Base-by-base conservation (phyloP, 1,140 invertebrate species). In the Rhynchophorus ferrugineus region DNA sequence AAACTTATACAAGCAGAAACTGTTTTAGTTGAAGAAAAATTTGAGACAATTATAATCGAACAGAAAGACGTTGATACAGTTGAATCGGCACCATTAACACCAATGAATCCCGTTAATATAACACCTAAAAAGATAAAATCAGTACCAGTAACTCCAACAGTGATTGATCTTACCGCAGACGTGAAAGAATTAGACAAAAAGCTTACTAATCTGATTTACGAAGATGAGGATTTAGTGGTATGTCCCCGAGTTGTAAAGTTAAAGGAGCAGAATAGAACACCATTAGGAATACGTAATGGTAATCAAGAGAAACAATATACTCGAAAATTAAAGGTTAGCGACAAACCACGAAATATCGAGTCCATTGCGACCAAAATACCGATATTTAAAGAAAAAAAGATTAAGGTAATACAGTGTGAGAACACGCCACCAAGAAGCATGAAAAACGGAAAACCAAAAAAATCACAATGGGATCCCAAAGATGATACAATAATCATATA, bases 381-480 rank as follows among this genome's bases (percentile, higher is more conserved):
- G 11, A 49, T 68, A 14, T 65, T 66, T 53, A 65, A 62, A 48
- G 61, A 60, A 7, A 65, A 60, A 21, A 49, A 49, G 21, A 41
- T 47, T 20, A 63, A 56, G 52, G 47, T 61, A 8, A n/a, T n/a
- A n/a, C 66, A 68, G 44, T 66, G 64, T 58, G 66, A 68, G 56
- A 68, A 68, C 51, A 68, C 62, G 18, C 64, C 66, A 16, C 66
- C 66, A 19, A 59, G 41, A 38, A 49, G 51, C 19, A 57, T 58
- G 44, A 54, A 14, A 17, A 33, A 36, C 3, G 19, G 21, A 2
- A 61, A 59, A 49, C 5, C 16, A 5, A 60, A 56, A 49, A 58
- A 54, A 49, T 49, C 57, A 6, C 57, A 61, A 36, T 67, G 65
- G 65, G 63, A 64, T 37, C 43, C 49, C 20, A 51, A 47, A 13